Evolutionary conservation across 2,113 vertebrate genomes (phyloP).

Genomic region (Glareola pratincola): DNA sequence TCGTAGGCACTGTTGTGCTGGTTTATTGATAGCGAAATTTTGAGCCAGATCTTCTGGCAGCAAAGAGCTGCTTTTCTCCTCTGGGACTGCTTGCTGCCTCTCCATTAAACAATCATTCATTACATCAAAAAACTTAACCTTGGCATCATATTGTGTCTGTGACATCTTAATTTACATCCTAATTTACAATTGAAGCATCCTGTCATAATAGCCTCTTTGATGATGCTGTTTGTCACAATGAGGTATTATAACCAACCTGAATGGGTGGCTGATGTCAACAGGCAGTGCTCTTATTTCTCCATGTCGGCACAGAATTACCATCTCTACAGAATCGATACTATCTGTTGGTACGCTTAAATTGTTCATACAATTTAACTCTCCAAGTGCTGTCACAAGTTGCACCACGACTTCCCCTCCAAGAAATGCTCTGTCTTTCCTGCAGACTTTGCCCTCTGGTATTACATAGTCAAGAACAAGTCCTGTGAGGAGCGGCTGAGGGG

Average conservation of each 20-base stretch:
- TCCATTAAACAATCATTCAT: constrained; percentile 7
- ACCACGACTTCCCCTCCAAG: background rate
- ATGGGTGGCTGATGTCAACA: background rate
- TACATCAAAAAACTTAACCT: constrained; percentile 40
- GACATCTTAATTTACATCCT: constrained; percentile 39
- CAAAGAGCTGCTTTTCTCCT: background rate
- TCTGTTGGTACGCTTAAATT: background rate
- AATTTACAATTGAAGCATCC: constrained; percentile 13
- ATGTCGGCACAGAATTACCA: background rate
- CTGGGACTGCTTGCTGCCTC: background rate
- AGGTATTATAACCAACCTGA: background rate
- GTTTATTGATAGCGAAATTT: background rate
- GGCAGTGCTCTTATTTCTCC: background rate
- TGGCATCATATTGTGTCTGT: background rate
- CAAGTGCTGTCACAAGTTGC: background rate
- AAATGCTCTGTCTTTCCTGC: background rate
- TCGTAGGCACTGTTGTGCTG: background rate
- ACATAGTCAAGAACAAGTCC: background rate
- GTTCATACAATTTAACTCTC: background rate
- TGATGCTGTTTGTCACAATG: constrained; percentile 21
- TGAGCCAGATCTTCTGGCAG: background rate
- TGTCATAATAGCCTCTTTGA: constrained; percentile 9
- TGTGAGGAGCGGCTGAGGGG: background rate
- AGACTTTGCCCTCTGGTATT: background rate
- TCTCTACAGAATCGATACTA: background rate